Percentiles rank a stretch among this genome's conserved stretches.
Conservation (phyloP, 2,797 vertebrate genomes). For the Melanotaenia pygmaea region DNA sequence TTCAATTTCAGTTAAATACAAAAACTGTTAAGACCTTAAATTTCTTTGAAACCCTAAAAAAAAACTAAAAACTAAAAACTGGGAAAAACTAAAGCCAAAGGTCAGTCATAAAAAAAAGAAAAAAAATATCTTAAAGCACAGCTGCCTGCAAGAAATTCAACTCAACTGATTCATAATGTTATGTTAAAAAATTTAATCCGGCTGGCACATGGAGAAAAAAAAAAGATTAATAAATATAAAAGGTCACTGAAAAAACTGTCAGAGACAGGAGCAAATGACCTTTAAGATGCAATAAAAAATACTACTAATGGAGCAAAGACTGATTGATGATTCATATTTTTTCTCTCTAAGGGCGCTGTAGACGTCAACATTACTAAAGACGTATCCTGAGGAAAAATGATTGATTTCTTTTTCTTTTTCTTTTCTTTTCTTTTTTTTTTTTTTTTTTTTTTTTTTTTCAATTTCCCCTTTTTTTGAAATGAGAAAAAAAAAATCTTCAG, state of each 20-base stretch:
- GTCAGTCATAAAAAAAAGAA: neutral
- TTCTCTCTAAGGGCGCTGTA: constrained; percentile 9
- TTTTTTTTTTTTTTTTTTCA: neutral
- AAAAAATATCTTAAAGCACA: neutral
- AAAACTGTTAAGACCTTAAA: constrained; percentile 2
- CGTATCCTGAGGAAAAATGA: constrained; percentile 13
- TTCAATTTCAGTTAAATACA: constrained; percentile 6
- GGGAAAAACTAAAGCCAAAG: constrained; percentile 27
- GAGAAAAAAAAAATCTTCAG: constrained; percentile 2
- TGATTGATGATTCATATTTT: constrained; percentile 45
- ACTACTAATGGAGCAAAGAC: constrained; percentile 34
- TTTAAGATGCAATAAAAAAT: constrained; percentile 50
- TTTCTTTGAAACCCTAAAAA: constrained; percentile 1
- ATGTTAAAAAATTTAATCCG: constrained; percentile 27
- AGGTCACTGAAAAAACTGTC: constrained; percentile 24
- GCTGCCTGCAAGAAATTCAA: constrained; percentile 22
- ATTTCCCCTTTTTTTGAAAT: constrained; percentile 18
- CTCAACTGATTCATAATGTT: constrained; percentile 20
- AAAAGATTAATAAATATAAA: constrained; percentile 31
- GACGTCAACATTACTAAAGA: constrained; percentile 34
- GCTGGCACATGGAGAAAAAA: neutral
- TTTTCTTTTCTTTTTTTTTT: too few species aligned
- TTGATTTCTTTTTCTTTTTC: neutral
- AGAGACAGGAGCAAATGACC: constrained; percentile 36
- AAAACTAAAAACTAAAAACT: too few species aligned